Base-by-base conservation (phyloP, 2,888 invertebrate genomes). In the Ypsolopha scabrella region DNA sequence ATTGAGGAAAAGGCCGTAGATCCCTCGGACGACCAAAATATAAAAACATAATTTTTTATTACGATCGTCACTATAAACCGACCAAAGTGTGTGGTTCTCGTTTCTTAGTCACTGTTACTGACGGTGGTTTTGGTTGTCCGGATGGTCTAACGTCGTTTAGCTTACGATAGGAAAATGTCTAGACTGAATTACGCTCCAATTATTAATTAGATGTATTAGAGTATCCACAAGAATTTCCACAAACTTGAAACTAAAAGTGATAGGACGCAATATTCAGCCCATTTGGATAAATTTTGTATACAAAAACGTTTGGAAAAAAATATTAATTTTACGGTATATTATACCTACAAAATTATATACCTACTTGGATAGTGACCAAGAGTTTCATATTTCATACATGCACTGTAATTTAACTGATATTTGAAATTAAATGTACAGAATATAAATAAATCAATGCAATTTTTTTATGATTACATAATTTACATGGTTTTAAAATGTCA, bases 161-260 rank as follows among this genome's bases (percentile, higher is more conserved):
- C 60, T 65, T 80, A 75, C 62, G 61, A 80, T 82, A 81, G 77
- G 74, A 75, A 66, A 70, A 79, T 72, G 72, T 78, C 72, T 85
- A 83, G 85, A 85, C 85, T 85, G 85, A 85, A 74, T 72, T 72
- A 77, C 72, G 76, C 77, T 78, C 79, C 80, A 80, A 76, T 49
- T 51, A 47, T 72, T 63, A 61, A 57, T 55, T 80, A 78, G 76
- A 71, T 59, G 65, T 70, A 65, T 69, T 59, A 65, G 63, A 63
- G 57, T 67, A 66, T 57, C 65, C 70, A 73, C 68, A 80, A 80
- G 78, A 72, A 75, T 80, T 77, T 76, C 71, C 72, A 79, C 65
- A 67, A 73, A 75, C 72, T 37, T 37, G 43, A 37, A 37, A 74
- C 64, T 55, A 66, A 53, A 52, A 63, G 64, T 71, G 65, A 70